These are phyloP conservation scores for Osedax fenrisi DNA, from an alignment of 2,888 invertebrate species.

Conservation along the genomic window DNA sequence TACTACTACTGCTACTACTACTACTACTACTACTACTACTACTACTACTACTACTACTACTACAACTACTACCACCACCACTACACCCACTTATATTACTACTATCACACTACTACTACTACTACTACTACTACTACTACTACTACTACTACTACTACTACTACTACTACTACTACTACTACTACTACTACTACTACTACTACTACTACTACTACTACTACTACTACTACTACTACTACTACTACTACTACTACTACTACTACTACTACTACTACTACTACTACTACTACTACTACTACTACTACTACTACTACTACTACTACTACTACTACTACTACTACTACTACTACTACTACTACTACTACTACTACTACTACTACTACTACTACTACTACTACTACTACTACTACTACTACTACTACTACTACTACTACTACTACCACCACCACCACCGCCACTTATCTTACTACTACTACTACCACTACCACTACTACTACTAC, in stretches of 20 bases:
- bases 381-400: too few relatives aligned
- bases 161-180: constrained; percentile 6
- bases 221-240: constrained; percentile 8
- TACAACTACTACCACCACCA: constrained; percentile 27
- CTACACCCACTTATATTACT: constrained; percentile 9
- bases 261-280: not conserved
- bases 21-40: constrained; percentile 30
- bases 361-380: too few relatives aligned
- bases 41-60: constrained; percentile 29
- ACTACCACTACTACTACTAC: too few relatives aligned
- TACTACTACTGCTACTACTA: constrained; percentile 26
- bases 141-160: constrained; percentile 15
- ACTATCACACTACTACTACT: not conserved
- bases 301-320: too few relatives aligned
- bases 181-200: not conserved
- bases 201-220: constrained; percentile 11
- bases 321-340: too few relatives aligned
- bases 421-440: too few relatives aligned
- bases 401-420: too few relatives aligned
- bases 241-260: constrained; percentile 2
- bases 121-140: not conserved
- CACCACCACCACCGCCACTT: too few relatives aligned
- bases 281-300: not conserved
- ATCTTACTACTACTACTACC: too few relatives aligned
- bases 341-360: too few relatives aligned